These are phyloP conservation scores for Littorina saxatilis DNA, from an alignment of 1,140 invertebrate species.

Conservation along the genomic window DNA sequence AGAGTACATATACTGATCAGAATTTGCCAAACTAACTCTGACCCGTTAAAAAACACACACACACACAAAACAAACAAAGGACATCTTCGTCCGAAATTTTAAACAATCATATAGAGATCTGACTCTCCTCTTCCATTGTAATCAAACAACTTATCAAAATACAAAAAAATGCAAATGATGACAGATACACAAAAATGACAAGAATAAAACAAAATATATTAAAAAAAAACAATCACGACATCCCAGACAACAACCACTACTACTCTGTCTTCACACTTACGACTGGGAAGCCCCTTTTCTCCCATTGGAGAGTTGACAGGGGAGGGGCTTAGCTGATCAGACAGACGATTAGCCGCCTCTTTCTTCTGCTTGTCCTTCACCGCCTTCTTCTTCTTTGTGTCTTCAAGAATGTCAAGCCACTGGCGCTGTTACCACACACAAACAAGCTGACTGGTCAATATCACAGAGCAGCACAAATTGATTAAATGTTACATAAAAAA, in stretches of 20 bases:
- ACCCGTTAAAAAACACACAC: too few relatives aligned
- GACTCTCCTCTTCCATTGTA: too few relatives aligned
- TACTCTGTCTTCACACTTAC: not conserved
- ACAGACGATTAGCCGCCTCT: constrained; percentile 59
- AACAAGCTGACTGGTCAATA: not conserved
- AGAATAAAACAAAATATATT: too few relatives aligned
- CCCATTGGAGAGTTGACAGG: constrained; percentile 25
- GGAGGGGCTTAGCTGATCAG: constrained; percentile 51
- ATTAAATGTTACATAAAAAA: not conserved
- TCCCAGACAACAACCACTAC: not conserved
- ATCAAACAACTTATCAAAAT: too few relatives aligned
- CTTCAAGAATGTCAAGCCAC: constrained; percentile 95
- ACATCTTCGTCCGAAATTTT: too few relatives aligned
- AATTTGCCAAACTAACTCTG: too few relatives aligned
- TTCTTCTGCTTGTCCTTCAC: constrained; percentile 79
- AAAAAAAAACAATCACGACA: not conserved
- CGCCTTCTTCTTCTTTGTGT: constrained; percentile 87
- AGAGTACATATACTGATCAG: too few relatives aligned
- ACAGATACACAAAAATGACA: too few relatives aligned
- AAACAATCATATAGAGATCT: too few relatives aligned
- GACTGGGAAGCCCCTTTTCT: constrained; percentile 45
- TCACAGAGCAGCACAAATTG: constrained; percentile 42
- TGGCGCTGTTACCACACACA: constrained; percentile 83
- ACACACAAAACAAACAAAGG: too few relatives aligned
- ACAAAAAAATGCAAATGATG: too few relatives aligned